Conservation (phyloP, 2,888 invertebrate genomes). For the Thysanoteuthis rhombus region DNA sequence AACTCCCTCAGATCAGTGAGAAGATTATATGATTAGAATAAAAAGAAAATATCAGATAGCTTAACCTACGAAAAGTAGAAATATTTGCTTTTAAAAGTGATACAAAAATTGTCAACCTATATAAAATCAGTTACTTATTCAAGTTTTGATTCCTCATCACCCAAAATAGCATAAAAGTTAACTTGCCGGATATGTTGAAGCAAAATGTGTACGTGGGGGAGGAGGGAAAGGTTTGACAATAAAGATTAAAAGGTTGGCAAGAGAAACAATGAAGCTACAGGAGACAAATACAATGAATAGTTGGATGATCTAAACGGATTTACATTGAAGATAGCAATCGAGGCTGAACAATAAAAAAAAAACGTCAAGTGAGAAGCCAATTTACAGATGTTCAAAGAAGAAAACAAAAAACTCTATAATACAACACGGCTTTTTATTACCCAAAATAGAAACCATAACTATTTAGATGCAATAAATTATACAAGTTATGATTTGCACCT, state of each 20-base stretch:
- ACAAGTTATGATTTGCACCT: too few relatives aligned
- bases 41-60: too few relatives aligned
- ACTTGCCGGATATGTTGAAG: not conserved
- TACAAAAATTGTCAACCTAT: not conserved
- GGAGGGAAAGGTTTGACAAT: not conserved
- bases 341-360: not conserved
- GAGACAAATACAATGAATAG: not conserved
- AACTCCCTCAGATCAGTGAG: too few relatives aligned
- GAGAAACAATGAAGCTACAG: not conserved
- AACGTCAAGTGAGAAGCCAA: not conserved
- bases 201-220: not conserved
- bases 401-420: not conserved
- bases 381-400: not conserved
- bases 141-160: not conserved
- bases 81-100: not conserved
- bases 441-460: not conserved
- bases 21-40: too few relatives aligned
- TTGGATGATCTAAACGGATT: not conserved
- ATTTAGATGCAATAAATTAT: not conserved
- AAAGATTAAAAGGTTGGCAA: not conserved
- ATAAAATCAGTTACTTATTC: not conserved
- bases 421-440: not conserved
- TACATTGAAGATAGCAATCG: not conserved
- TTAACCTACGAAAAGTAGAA: too few relatives aligned
- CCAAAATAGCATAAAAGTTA: not conserved